A percentile compares a stretch with the other conserved stretches of the same genome.
Evolutionary conservation across 2,888 invertebrate species (phyloP).

Genomic region (Eupithecia subfuscata): DNA sequence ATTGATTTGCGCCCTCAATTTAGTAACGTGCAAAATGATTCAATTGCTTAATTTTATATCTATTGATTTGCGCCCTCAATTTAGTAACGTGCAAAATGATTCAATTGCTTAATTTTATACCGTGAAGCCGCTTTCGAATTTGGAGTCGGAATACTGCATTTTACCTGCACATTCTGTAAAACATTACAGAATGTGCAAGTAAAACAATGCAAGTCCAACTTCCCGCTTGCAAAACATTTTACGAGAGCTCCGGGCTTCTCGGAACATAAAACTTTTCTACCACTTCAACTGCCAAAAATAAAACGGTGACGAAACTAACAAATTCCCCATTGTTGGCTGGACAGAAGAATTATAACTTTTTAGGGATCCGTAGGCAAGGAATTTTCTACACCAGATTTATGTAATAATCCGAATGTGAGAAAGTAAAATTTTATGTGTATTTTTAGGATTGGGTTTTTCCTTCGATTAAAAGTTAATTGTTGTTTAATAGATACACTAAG

Average conservation of each 20-base stretch:
- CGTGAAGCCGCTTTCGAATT: too few relatives aligned
- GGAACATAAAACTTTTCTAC: constrained; percentile 31
- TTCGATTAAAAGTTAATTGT: background rate
- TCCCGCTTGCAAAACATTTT: constrained; percentile 13
- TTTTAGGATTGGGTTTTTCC: background rate
- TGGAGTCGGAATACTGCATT: too few relatives aligned
- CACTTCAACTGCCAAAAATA: constrained; percentile 34
- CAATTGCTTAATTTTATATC: too few relatives aligned
- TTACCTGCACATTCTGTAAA: background rate
- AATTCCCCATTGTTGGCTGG: constrained; percentile 42
- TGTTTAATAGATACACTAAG: too few relatives aligned
- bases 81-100: too few relatives aligned
- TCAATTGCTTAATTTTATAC: too few relatives aligned
- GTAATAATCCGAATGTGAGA: background rate
- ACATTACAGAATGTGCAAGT: background rate
- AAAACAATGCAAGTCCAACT: constrained; percentile 10
- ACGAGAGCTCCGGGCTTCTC: constrained; percentile 11
- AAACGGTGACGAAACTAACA: constrained; percentile 36
- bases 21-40: too few relatives aligned
- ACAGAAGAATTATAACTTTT: constrained; percentile 35
- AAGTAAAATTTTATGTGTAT: background rate
- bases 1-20: too few relatives aligned
- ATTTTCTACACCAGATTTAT: background rate
- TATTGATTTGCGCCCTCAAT: too few relatives aligned
- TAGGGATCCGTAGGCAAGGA: background rate